phyloP scores from a whole-genome alignment of 1,140 invertebrate species.

The Eurosta solidaginis region DNA sequence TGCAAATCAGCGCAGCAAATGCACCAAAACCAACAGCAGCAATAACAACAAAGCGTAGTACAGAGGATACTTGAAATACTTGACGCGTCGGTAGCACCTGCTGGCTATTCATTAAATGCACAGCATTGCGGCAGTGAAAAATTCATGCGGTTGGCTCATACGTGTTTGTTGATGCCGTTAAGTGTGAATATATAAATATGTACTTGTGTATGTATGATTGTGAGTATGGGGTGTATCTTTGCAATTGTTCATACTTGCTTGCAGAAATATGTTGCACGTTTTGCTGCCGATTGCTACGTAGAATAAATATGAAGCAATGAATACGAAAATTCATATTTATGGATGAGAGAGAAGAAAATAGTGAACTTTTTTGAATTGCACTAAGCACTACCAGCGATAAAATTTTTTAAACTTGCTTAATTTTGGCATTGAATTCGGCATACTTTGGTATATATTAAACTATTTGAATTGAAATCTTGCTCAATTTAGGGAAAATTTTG shows the following conservation, averaged over 20 bases:
- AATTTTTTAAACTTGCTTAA: too few relatives aligned
- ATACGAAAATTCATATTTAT: not conserved
- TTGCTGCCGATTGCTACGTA: not conserved
- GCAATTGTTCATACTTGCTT: not conserved
- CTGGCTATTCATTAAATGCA: conserved; percentile 26
- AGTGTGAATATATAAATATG: not conserved
- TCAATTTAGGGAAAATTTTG: too few relatives aligned
- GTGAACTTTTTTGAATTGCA: too few relatives aligned
- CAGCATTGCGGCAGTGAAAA: not conserved
- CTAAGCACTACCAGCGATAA: too few relatives aligned
- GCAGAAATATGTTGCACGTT: not conserved
- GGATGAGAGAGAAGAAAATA: not conserved
- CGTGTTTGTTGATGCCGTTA: not conserved
- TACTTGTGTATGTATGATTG: not conserved
- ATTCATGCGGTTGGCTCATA: not conserved
- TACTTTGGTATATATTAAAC: too few relatives aligned
- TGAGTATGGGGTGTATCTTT: not conserved
- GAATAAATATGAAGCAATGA: not conserved
- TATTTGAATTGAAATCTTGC: too few relatives aligned
- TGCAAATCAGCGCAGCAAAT: conserved; percentile 7
- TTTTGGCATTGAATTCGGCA: too few relatives aligned
- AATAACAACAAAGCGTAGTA: not conserved
- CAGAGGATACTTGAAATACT: conserved; percentile 17
- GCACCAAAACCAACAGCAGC: not conserved
- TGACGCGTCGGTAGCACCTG: conserved; percentile 18